These are phyloP conservation scores for Pseudoips prasinana DNA, from an alignment of 2,888 invertebrate species.

Conservation along the genomic window DNA sequence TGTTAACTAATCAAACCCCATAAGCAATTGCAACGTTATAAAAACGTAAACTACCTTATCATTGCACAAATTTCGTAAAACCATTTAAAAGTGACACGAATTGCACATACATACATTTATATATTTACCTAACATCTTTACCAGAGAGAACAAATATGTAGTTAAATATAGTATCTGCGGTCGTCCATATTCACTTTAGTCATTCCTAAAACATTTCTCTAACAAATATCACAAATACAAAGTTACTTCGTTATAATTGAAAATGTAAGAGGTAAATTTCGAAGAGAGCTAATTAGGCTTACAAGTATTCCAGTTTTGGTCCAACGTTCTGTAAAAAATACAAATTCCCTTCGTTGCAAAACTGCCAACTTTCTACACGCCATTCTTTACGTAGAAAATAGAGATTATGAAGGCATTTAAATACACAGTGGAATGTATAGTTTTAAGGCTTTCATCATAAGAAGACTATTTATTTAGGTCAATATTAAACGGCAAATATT, in stretches of 20 bases:
- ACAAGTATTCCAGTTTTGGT: conserved; percentile 56
- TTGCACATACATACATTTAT: no score
- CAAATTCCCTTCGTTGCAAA: conserved; percentile 39
- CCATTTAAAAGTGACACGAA: no score
- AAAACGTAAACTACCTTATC: no score
- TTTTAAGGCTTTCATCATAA: conserved; percentile 75
- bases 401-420: conserved; percentile 67
- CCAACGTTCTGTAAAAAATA: conserved; percentile 57
- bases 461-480: conserved; percentile 47
- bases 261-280: conserved; percentile 31
- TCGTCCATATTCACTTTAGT: no score
- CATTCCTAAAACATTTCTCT: conserved; percentile 19
- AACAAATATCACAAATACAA: conserved; percentile 36
- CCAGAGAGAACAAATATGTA: no score
- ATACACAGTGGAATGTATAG: conserved; percentile 78
- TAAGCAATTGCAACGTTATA: no score
- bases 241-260: conserved; percentile 18
- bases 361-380: conserved; percentile 38
- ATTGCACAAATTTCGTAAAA: no score
- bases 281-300: conserved; percentile 64
- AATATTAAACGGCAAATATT: conserved; percentile 30
- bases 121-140: no score
- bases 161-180: no score
- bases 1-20: no score
- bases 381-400: conserved; percentile 57